phyloP scores from a whole-genome alignment of 2,888 invertebrate species.

The Sepiola atlantica region DNA sequence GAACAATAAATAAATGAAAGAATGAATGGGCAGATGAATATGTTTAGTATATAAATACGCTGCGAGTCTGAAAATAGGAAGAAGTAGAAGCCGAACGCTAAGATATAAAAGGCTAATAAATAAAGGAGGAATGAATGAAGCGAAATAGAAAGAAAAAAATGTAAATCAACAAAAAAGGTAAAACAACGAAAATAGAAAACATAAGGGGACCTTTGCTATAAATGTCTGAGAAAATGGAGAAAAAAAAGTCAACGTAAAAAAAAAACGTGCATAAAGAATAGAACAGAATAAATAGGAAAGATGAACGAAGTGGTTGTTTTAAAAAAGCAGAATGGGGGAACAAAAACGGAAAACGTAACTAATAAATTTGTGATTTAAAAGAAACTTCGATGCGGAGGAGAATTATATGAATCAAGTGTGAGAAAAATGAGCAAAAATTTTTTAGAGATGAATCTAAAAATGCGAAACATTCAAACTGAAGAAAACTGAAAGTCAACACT shows the following conservation, averaged over 20 bases:
- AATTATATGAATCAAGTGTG: too few relatives aligned
- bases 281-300: background rate
- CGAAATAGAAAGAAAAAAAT: background rate
- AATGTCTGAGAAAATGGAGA: background rate
- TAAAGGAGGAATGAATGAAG: background rate
- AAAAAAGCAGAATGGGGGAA: background rate
- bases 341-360: background rate
- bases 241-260: background rate
- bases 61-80: background rate
- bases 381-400: background rate
- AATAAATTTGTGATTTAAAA: background rate
- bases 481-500: too few relatives aligned
- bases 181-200: too few relatives aligned
- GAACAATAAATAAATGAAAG: background rate
- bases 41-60: background rate
- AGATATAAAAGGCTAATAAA: background rate
- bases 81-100: background rate
- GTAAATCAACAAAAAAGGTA: background rate
- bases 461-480: too few relatives aligned
- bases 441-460: too few relatives aligned
- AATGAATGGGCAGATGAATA: background rate
- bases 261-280: background rate
- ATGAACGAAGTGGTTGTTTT: background rate
- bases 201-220: background rate
- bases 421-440: too few relatives aligned